Evolutionary conservation across 1,140 invertebrate species (phyloP), one percentile per base, ranked within the genome.

Genomic region (Drosophila quadrilineata): DNA sequence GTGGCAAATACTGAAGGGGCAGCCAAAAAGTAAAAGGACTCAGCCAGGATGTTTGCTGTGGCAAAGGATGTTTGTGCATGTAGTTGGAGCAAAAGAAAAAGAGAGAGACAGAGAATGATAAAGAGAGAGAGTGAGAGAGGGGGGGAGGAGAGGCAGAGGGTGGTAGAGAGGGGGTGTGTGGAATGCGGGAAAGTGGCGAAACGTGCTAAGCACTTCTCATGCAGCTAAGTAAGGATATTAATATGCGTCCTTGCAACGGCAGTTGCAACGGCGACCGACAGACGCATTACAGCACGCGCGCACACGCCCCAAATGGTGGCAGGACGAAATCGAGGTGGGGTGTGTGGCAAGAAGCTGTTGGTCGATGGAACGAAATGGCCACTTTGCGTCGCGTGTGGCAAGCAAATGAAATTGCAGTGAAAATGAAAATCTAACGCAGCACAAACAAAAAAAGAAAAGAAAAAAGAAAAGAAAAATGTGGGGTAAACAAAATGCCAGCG

Each of bases 341-440:
- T 3, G n/a, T 14, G 10, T 2, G 10, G 22, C 17, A 12, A 9
- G 24, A 29, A 40, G 3, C 9, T 17, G 6, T n/a, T 2, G 21
- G 8, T 43, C 1, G 14, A 31, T 3, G 19, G 12, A 14, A 31
- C 19, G 33, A 31, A 64, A 48, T 70, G 64, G 74, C 79, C 77
- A 84, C 73, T 84, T 77, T 77, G 70, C 66, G 54, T 77, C 68
- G 75, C 69, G 70, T 84, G 77, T 67, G 77, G 72, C 77, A 80
- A 71, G 48, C 76, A 84, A 84, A 84, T 84, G 79, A 85, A 85
- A 84, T 85, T 84, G 79, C 77, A 85, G 72, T 74, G 79, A 85
- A 84, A 84, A 84, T 84, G 77, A 85, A 84, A 84, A 84, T 84
- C 74, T 85, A 79, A 85, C 74, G 70, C 71, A 79, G 63, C 67